Conservation (phyloP, 2,113 vertebrate species). For the Patagioenas fasciata region DNA sequence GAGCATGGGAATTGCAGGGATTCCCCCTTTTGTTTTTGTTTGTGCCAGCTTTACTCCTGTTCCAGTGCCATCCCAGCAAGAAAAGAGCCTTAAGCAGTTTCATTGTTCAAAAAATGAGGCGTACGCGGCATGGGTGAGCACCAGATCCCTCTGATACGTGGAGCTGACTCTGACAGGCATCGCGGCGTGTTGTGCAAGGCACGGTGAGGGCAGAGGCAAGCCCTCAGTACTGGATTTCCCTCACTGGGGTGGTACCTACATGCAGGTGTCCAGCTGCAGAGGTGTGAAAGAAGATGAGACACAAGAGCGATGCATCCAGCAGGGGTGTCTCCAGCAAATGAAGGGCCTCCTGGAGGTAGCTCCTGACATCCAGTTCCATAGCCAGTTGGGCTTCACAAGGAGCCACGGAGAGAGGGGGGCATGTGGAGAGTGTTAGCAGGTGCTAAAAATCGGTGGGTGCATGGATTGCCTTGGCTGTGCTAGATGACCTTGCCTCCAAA, state of each 20-base stretch:
- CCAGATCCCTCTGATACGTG: neutral
- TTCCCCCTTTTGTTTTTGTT: neutral
- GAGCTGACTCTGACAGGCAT: neutral
- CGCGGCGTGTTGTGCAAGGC: neutral
- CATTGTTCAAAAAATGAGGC: neutral
- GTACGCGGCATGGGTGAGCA: fast-evolving
- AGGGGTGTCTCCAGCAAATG: fast-evolving
- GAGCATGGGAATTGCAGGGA: neutral
- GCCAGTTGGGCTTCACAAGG: neutral
- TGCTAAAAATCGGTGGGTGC: neutral
- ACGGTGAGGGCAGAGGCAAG: neutral
- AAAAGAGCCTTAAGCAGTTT: constrained; percentile 12
- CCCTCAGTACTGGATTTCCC: neutral
- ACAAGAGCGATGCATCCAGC: fast-evolving
- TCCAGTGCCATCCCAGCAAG: neutral
- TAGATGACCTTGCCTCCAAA: neutral
- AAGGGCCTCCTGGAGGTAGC: neutral
- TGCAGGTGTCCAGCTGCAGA: neutral
- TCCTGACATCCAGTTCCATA: neutral
- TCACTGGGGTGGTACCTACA: neutral
- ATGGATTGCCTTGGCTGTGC: neutral
- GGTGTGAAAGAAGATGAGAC: neutral
- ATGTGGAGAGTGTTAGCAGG: neutral
- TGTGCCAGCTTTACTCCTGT: neutral
- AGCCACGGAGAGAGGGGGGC: neutral